Evolutionary conservation across 35 echinoderm and acorn worm species (phyloP).

Genomic region (Apostichopus californicus): DNA sequence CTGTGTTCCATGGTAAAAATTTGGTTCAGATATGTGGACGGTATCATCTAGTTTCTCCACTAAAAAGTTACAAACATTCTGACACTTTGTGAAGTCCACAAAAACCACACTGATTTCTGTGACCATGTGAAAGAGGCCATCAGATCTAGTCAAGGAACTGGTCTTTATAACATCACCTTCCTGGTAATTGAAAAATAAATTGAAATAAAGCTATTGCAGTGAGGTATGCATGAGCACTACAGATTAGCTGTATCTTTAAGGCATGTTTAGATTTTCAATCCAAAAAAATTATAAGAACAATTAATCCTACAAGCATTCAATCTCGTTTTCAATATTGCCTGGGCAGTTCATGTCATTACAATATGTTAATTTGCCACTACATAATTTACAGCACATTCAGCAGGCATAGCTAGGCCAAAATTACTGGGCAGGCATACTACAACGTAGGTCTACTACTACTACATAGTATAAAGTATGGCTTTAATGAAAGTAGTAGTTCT

Average conservation of each 20-base stretch:
- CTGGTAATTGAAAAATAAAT: conserved; percentile 42
- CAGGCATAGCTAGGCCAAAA: no score
- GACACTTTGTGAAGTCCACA: conserved; percentile 89
- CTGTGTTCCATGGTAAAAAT: conserved; percentile 73
- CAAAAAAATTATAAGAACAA: no score
- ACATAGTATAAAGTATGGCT: not conserved
- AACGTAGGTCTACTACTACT: no score
- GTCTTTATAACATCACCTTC: conserved; percentile 86
- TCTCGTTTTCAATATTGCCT: no score
- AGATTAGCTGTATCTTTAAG: not conserved
- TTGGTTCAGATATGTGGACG: conserved; percentile 72
- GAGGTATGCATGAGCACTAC: not conserved
- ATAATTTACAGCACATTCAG: no score
- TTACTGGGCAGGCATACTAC: no score
- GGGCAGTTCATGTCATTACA: no score
- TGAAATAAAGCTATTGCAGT: not conserved
- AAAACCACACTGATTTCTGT: conserved; percentile 84
- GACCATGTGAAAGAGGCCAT: conserved; percentile 81
- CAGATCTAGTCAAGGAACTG: conserved; percentile 63
- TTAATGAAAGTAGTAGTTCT: not conserved
- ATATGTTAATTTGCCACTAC: no score
- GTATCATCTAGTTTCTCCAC: conserved; percentile 91
- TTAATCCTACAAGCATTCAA: no score
- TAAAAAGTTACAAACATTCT: conserved; percentile 86
- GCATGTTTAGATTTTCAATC: no score